A percentile compares a stretch with the other conserved stretches of the same genome.
These are phyloP conservation scores for Squalus acanthias DNA, from an alignment of 2,797 vertebrate genomes.

Conservation along the genomic window DNA sequence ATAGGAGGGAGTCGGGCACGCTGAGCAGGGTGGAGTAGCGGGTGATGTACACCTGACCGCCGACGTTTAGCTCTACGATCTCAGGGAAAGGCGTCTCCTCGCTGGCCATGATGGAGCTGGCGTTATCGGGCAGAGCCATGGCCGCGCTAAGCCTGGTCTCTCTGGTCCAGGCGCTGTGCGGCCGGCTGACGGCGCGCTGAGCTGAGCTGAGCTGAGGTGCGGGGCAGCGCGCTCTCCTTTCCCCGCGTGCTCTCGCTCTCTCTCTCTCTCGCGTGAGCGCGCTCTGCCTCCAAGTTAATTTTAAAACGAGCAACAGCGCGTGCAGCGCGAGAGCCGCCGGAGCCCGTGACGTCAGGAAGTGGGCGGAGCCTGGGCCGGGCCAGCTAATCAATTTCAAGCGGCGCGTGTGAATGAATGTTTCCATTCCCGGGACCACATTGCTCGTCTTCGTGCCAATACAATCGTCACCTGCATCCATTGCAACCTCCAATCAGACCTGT, in stretches of 20 bases:
- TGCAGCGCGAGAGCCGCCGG: background rate
- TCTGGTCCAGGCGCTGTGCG: conserved; percentile 18
- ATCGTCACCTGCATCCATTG: background rate
- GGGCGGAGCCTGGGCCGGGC: background rate
- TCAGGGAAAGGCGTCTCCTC: conserved; percentile 70
- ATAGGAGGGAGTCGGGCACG: conserved; percentile 78
- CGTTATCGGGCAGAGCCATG: conserved; percentile 76
- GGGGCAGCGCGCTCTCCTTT: conserved; percentile 38
- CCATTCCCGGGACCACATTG: background rate
- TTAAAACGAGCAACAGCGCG: background rate
- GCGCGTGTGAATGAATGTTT: background rate
- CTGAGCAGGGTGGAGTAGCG: conserved; percentile 74
- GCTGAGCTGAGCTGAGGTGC: conserved; percentile 36
- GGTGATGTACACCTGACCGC: conserved; percentile 88
- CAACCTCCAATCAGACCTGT: background rate
- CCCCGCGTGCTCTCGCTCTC: conserved; percentile 12
- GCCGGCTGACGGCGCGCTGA: conserved; percentile 5
- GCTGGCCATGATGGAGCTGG: conserved; percentile 55
- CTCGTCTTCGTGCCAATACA: background rate
- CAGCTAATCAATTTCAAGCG: background rate
- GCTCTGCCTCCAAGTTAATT: conserved; percentile 11
- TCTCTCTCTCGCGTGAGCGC: background rate
- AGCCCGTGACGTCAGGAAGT: background rate
- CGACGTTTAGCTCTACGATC: conserved; percentile 87
- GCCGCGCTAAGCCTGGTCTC: conserved; percentile 41